Conservation (phyloP, 2,797 vertebrate species). For the Intellagama lesueurii region DNA sequence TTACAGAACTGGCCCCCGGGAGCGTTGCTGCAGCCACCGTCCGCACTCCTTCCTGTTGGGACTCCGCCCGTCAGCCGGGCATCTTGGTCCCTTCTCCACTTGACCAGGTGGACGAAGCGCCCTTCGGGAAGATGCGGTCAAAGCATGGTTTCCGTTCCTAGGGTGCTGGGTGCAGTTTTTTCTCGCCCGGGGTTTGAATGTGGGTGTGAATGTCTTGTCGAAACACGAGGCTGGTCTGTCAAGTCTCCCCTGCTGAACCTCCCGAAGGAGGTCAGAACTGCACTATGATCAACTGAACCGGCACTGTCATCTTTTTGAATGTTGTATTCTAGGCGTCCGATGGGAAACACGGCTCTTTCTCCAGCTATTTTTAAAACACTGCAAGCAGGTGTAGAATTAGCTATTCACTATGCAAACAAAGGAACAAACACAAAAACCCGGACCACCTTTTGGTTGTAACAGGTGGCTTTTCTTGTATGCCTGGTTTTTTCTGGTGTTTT, state of each 20-base stretch:
- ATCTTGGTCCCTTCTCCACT: fast-evolving
- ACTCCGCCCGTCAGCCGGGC: no score
- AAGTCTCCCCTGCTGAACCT: neutral
- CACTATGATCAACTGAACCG: fast-evolving
- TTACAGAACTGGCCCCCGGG: conserved; percentile 46
- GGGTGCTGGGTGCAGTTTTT: fast-evolving
- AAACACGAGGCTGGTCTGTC: fast-evolving
- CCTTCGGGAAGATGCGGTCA: fast-evolving
- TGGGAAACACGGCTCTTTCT: neutral
- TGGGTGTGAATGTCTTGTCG: neutral
- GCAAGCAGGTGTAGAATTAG: neutral
- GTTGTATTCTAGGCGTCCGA: fast-evolving
- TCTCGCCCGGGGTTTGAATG: fast-evolving
- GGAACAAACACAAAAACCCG: neutral
- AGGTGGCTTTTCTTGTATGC: fast-evolving
- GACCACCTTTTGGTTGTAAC: neutral
- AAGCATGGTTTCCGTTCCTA: fast-evolving
- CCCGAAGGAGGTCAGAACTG: neutral
- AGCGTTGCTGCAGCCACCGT: neutral
- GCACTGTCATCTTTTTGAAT: fast-evolving
- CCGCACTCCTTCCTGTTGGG: neutral
- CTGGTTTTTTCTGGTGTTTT: conserved; percentile 39
- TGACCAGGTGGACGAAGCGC: fast-evolving
- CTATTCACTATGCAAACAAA: conserved; percentile 62
- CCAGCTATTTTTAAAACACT: neutral